Evolutionary conservation across 2,888 invertebrate species (phyloP).

Genomic region (Tinea trinotella): DNA sequence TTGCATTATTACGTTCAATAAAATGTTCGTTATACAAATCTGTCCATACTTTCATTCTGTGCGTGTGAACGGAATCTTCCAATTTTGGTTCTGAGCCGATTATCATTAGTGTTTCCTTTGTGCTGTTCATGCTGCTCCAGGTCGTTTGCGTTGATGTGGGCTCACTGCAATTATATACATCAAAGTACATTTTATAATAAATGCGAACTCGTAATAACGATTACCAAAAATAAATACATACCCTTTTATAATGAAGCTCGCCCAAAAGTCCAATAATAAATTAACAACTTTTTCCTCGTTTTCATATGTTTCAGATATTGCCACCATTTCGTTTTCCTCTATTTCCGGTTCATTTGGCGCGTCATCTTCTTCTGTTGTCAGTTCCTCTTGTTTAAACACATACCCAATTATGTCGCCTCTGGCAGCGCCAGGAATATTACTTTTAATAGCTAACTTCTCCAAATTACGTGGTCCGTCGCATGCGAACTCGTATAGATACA

Average conservation of each 20-base stretch:
- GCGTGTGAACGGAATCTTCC: slow-evolving; percentile 34
- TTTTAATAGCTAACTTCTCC: slow-evolving; percentile 47
- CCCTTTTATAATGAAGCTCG: slow-evolving; percentile 68
- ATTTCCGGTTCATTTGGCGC: slow-evolving; percentile 27
- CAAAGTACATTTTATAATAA: not conserved
- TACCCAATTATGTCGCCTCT: slow-evolving; percentile 71
- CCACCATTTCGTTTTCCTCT: slow-evolving; percentile 18
- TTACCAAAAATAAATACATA: slow-evolving; percentile 31
- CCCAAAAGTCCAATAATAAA: slow-evolving; percentile 40
- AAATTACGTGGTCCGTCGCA: slow-evolving; percentile 62
- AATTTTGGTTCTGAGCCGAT: slow-evolving; percentile 29
- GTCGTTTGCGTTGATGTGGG: slow-evolving; percentile 32
- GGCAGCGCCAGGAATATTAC: slow-evolving; percentile 55
- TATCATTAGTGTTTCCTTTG: slow-evolving; percentile 40
- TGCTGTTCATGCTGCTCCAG: slow-evolving; percentile 20
- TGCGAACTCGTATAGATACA: slow-evolving; percentile 71
- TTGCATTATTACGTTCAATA: slow-evolving; percentile 34
- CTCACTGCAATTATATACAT: slow-evolving; percentile 28
- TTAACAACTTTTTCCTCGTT: slow-evolving; percentile 28
- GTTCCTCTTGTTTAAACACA: slow-evolving; percentile 46
- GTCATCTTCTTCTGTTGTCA: slow-evolving; percentile 27
- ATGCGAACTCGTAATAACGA: not conserved
- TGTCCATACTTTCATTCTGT: slow-evolving; percentile 43
- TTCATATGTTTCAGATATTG: not conserved
- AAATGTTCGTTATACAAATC: slow-evolving; percentile 44